Conservation (phyloP, 2,113 vertebrate genomes). For the Donacobius atricapilla region DNA sequence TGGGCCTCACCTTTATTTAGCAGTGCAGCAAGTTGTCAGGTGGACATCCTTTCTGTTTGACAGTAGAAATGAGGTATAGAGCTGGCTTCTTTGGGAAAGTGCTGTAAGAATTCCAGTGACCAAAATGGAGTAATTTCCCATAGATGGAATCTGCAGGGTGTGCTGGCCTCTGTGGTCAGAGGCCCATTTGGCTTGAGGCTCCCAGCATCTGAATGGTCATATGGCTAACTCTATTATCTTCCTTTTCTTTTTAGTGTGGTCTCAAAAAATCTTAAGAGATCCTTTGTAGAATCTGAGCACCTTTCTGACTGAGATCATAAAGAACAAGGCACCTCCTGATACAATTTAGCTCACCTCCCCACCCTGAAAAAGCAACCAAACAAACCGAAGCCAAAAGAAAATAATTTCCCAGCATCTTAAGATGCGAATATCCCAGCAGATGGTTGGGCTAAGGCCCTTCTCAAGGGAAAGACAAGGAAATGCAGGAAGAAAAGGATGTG, state of each 20-base stretch:
- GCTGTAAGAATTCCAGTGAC: neutral
- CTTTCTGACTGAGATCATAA: neutral
- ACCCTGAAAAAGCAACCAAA: neutral
- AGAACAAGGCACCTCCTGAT: neutral
- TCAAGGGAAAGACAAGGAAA: neutral
- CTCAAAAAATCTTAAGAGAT: neutral
- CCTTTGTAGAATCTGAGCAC: neutral
- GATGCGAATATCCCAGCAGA: neutral
- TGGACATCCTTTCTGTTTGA: neutral
- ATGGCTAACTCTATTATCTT: neutral
- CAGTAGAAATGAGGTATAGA: neutral
- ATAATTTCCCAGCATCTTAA: neutral
- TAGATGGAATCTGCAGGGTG: neutral
- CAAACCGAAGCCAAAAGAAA: neutral
- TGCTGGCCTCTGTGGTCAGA: neutral
- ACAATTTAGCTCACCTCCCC: neutral
- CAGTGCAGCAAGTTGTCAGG: neutral
- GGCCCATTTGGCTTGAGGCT: rapidly evolving
- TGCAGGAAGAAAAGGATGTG: neutral
- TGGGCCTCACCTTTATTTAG: neutral
- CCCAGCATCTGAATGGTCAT: neutral
- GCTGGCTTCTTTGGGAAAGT: neutral
- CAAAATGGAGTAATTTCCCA: neutral
- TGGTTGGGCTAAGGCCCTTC: neutral
- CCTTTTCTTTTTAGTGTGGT: neutral